Percentiles rank a stretch among this genome's conserved stretches.
These are phyloP conservation scores for Oncopeltus fasciatus DNA, from an alignment of 1,140 invertebrate species.

Conservation along the genomic window DNA sequence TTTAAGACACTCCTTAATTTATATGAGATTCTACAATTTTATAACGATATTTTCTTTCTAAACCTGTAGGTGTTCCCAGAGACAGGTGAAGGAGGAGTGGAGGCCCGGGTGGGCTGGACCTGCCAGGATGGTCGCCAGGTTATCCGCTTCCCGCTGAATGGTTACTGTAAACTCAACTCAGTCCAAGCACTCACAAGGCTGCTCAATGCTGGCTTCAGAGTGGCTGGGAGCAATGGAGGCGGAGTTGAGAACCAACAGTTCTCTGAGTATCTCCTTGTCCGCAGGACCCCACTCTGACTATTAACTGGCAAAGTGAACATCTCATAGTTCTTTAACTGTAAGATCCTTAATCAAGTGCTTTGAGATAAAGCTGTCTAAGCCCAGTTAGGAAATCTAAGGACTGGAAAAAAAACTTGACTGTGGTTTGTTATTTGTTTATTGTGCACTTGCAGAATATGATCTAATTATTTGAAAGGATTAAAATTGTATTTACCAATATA, in stretches of 20 bases:
- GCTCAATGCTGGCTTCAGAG: conserved; percentile 65
- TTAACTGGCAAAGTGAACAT: no score
- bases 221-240: conserved; percentile 72
- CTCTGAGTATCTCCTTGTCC: conserved; percentile 77
- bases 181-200: conserved; percentile 77
- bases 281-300: conserved; percentile 26
- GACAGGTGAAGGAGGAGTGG: conserved; percentile 68
- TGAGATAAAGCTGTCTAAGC: no score
- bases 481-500: no score
- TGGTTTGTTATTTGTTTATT: no score
- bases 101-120: conserved; percentile 68
- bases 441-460: no score
- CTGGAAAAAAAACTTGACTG: no score
- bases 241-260: conserved; percentile 85
- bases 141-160: conserved; percentile 79
- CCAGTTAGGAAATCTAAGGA: no score
- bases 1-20: not conserved
- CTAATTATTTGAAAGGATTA: no score
- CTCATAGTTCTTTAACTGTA: no score
- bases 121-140: conserved; percentile 67
- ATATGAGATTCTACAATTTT: no score
- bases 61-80: conserved; percentile 61
- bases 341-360: no score
- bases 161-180: conserved; percentile 83
- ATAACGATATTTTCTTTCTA: no score